These are phyloP conservation scores for Botia almorhae DNA, from an alignment of 2,797 vertebrate genomes.

Conservation along the genomic window DNA sequence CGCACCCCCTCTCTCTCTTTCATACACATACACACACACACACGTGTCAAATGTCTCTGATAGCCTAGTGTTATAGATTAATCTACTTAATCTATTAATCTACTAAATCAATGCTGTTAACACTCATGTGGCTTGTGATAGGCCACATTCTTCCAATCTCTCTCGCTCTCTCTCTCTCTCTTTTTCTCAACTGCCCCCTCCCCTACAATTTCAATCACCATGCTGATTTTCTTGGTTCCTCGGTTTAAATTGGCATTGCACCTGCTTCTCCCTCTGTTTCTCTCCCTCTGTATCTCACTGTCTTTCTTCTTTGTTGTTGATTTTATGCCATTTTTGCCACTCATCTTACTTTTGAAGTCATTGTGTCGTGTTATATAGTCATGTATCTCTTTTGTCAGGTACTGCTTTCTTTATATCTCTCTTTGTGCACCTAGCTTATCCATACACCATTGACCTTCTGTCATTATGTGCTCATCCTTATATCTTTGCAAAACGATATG, in stretches of 20 bases:
- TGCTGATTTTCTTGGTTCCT: constrained; percentile 14
- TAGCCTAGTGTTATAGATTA: constrained; percentile 44
- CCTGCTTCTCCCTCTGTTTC: not conserved
- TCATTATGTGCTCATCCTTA: no score
- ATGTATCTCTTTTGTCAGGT: not conserved
- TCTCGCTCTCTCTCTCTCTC: constrained; percentile 10
- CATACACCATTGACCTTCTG: no score
- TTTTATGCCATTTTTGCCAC: not conserved
- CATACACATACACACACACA: constrained; percentile 15
- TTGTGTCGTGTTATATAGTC: not conserved
- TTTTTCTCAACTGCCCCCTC: not conserved
- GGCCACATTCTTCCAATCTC: not conserved
- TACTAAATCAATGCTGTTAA: constrained; percentile 51
- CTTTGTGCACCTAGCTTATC: no score
- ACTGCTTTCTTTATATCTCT: not conserved
- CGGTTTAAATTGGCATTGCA: constrained; percentile 58
- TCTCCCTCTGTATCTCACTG: not conserved
- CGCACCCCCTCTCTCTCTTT: not conserved
- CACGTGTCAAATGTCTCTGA: constrained; percentile 36
- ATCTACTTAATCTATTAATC: constrained; percentile 54
- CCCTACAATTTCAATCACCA: not conserved
- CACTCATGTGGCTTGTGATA: constrained; percentile 44
- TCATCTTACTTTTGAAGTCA: constrained; percentile 9
- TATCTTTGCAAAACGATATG: no score
- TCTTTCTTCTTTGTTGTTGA: constrained; percentile 13